These are phyloP conservation scores for Hepsetus odoe DNA, from an alignment of 2,113 vertebrate genomes.

Conservation along the genomic window DNA sequence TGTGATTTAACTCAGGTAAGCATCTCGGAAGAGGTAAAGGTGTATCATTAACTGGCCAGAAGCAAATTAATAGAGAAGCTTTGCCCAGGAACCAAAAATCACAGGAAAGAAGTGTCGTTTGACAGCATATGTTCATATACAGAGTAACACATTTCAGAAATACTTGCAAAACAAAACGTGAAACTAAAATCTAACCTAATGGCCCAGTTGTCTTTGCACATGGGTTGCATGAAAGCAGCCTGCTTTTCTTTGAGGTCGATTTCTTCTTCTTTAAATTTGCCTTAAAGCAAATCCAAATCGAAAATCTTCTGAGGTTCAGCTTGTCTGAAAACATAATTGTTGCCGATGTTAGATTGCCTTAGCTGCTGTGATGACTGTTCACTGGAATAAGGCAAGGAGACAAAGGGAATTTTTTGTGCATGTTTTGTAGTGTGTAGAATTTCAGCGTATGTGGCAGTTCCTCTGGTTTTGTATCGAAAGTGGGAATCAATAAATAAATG, in stretches of 20 bases:
- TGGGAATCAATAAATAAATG: conserved; percentile 42
- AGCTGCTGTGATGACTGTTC: conserved; percentile 21
- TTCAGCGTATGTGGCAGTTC: conserved; percentile 11
- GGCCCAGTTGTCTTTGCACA: background rate
- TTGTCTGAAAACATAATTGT: background rate
- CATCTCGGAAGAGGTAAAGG: background rate
- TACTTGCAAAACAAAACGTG: background rate
- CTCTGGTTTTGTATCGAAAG: conserved; percentile 53
- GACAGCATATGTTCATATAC: no score
- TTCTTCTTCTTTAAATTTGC: background rate
- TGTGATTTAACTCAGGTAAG: conserved; percentile 37
- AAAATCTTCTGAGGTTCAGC: background rate
- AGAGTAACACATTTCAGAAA: no score
- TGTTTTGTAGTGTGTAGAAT: conserved; percentile 39
- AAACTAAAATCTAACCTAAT: background rate
- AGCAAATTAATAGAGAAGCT: background rate
- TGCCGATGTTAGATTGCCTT: conserved; percentile 6
- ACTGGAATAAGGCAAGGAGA: conserved; percentile 40
- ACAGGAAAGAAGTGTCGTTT: no score
- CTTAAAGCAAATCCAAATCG: background rate
- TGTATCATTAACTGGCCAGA: background rate
- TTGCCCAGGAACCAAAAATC: background rate
- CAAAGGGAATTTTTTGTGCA: conserved; percentile 44
- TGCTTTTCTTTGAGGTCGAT: background rate
- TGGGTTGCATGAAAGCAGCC: background rate